Percentiles rank a stretch among this genome's conserved stretches.
Conservation (phyloP, 2,888 invertebrate genomes). For the Pristionchus fissidentatus region DNA sequence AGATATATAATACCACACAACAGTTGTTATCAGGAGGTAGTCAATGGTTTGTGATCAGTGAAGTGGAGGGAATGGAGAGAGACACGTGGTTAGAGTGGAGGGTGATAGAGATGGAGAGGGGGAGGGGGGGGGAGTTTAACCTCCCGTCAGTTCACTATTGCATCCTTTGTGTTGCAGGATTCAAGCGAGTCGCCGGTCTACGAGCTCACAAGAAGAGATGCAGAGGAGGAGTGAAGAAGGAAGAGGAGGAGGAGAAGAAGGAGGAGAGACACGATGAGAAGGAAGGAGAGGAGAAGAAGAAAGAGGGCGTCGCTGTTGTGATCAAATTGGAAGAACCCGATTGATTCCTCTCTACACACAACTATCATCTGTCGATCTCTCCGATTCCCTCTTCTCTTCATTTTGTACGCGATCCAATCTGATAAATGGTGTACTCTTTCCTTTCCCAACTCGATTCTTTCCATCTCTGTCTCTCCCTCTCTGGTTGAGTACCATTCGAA, state of each 20-base stretch:
- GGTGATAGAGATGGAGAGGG: not conserved
- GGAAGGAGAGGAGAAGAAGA: constrained; percentile 4
- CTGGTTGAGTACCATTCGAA: not conserved
- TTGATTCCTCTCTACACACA: not conserved
- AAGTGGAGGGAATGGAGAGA: not conserved
- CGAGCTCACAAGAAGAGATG: constrained; percentile 48
- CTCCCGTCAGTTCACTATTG: not conserved
- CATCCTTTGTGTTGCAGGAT: constrained; percentile 31
- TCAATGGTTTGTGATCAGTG: constrained; percentile 21
- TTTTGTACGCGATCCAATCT: not conserved
- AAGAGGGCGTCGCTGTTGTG: not conserved
- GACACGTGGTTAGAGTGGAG: constrained; percentile 19
- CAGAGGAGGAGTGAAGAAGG: not conserved
- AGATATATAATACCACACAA: not conserved
- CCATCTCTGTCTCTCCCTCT: constrained; percentile 2
- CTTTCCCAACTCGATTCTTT: constrained; percentile 2
- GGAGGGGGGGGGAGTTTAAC: not conserved
- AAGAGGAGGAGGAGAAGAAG: constrained; percentile 23
- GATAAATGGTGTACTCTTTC: constrained; percentile 18
- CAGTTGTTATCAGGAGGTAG: not conserved
- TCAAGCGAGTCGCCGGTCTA: constrained; percentile 33
- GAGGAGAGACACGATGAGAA: not conserved
- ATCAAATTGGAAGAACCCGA: constrained; percentile 20
- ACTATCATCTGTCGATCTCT: not conserved
- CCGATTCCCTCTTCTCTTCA: not conserved